Base-by-base conservation (phyloP, 2,113 vertebrate genomes). In the Strix aluco region DNA sequence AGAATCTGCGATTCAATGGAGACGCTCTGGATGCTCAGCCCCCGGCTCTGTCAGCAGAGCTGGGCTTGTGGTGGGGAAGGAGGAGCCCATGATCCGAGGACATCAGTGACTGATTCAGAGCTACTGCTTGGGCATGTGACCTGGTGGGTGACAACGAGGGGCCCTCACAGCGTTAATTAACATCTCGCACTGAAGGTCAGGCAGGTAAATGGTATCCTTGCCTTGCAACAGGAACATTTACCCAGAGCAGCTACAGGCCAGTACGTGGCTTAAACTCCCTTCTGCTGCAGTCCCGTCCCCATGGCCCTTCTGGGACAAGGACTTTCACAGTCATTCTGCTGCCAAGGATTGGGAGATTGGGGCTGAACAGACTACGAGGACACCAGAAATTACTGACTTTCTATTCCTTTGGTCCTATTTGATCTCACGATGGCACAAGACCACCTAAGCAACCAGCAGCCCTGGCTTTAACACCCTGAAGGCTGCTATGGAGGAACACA, bases 1-100 rank as follows among this genome's bases (percentile, higher is more conserved):
- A 55, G 58, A 94, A 96, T 81, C 88, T 94, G 65, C 94, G 88
- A 75, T 85, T 92, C 88, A 92, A 92, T 26, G 75, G 93, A 52
- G 55, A 57, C 0, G 4, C 66, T 91, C 81, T 49, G 78, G 81
- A 25, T 75, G 36, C 74, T 67, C 49, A 51, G 59, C 57, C 14
- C 81, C 11, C 1, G 1, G 36, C 15, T 57, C 21, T 29, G 36
- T 13, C 55, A 65, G 58, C 55, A 30, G 47, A 63, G 66, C 55
- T 62, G 26, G 15, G 38, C n/a, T 84, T 80, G 67, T n/a, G 12
- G 12, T 8, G 5, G 34, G 27, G 36, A 69, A 57, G n/a, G 32
- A 70, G 30, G 26, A 82, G 32, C 46, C 40, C 38, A 6, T 0
- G 0, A 27, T 32, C 23, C 19, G 47, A 34, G 58, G 66, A 61